phyloP scores from a whole-genome alignment of 2,888 invertebrate genomes.

The Drosophila melanocephala region DNA sequence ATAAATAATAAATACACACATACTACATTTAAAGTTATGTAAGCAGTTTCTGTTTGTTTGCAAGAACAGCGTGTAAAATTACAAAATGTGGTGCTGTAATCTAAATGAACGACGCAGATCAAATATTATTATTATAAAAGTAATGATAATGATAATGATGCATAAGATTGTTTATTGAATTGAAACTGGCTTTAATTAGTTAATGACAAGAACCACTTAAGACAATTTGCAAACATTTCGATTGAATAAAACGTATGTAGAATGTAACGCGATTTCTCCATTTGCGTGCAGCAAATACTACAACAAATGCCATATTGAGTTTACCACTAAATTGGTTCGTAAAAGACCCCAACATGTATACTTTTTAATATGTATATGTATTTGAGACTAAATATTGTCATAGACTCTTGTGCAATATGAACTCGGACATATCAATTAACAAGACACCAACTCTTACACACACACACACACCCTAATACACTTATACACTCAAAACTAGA shows the following conservation, averaged over 20 bases:
- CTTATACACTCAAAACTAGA: constrained; percentile 40
- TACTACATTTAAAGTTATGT: constrained; percentile 43
- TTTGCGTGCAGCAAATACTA: constrained; percentile 58
- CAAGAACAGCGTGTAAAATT: constrained; percentile 69
- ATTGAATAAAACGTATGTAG: constrained; percentile 39
- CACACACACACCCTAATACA: constrained; percentile 21
- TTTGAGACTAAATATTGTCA: constrained; percentile 78
- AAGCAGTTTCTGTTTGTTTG: constrained; percentile 57
- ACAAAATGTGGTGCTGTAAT: constrained; percentile 80
- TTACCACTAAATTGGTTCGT: constrained; percentile 29
- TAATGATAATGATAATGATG: constrained; percentile 26
- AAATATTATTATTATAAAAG: constrained; percentile 48
- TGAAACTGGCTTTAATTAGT: constrained; percentile 78
- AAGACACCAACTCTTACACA: constrained; percentile 61
- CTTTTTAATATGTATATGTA: constrained; percentile 75
- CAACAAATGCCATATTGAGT: constrained; percentile 50
- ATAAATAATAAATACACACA: constrained; percentile 24
- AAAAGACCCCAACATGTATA: constrained; percentile 63
- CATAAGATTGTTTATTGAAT: constrained; percentile 64
- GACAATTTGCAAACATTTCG: constrained; percentile 36
- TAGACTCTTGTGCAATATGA: constrained; percentile 64
- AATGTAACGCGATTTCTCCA: constrained; percentile 51
- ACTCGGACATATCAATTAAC: constrained; percentile 78
- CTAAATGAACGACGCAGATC: constrained; percentile 56
- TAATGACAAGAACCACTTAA: constrained; percentile 38